Conservation (phyloP, 2,888 invertebrate species). For the Eumacrocentrus americanus region DNA sequence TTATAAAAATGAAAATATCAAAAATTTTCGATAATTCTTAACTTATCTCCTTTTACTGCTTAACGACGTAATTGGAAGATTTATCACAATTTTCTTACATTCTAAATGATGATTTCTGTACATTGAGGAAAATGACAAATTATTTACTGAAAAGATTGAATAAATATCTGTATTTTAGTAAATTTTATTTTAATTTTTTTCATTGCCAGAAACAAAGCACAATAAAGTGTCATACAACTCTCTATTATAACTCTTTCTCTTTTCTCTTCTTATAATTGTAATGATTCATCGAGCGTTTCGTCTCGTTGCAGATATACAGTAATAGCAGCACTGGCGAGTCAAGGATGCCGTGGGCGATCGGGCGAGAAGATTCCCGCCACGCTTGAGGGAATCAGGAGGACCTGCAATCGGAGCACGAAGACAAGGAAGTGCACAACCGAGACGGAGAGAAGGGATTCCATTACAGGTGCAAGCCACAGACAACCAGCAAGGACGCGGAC, state of each 20-base stretch:
- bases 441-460: not conserved
- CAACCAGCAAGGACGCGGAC: slow-evolving; percentile 4
- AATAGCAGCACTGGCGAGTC: slow-evolving; percentile 28
- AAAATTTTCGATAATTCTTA: no score
- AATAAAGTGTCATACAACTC: not conserved
- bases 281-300: slow-evolving; percentile 16
- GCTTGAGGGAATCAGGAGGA: slow-evolving; percentile 35
- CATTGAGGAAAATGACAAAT: no score
- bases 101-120: no score
- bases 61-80: no score
- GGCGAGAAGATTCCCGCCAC: slow-evolving; percentile 38
- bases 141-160: no score
- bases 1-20: no score
- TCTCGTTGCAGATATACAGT: slow-evolving; percentile 34
- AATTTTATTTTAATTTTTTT: no score
- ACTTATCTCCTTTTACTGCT: no score
- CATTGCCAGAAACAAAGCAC: not conserved
- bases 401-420: slow-evolving; percentile 8
- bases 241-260: not conserved
- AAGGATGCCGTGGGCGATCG: slow-evolving; percentile 48
- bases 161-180: no score
- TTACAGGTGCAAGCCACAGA: not conserved
- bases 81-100: no score
- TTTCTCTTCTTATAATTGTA: slow-evolving; percentile 8
- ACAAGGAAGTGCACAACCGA: slow-evolving; percentile 12